phyloP scores from a whole-genome alignment of 2,888 invertebrate species.

The Aporophyla nigra region DNA sequence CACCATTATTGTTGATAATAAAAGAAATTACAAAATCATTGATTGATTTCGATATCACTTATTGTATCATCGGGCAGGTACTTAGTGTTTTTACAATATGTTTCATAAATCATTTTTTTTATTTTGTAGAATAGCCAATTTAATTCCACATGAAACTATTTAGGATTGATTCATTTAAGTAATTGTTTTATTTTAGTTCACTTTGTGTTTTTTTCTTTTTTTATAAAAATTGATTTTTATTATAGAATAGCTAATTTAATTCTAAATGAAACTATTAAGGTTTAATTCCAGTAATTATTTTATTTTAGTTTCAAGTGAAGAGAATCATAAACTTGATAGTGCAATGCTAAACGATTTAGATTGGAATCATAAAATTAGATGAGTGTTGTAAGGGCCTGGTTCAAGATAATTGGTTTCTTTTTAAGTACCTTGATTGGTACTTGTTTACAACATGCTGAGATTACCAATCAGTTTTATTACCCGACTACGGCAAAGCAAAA shows the following conservation, averaged over 20 bases:
- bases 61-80: background rate
- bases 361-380: constrained; percentile 36
- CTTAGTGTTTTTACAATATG: background rate
- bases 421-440: background rate
- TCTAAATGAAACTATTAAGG: background rate
- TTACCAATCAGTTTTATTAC: constrained; percentile 6
- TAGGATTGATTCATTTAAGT: background rate
- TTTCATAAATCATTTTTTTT: too few species aligned
- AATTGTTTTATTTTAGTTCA: too few species aligned
- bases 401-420: constrained; percentile 6
- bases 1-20: background rate
- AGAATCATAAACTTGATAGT: background rate
- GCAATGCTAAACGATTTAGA: constrained; percentile 14
- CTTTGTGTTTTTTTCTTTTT: too few species aligned
- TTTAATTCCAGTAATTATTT: background rate
- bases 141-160: background rate
- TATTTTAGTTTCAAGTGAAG: background rate
- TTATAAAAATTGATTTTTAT: too few species aligned
- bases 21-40: background rate
- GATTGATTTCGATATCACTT: background rate
- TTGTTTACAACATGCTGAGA: constrained; percentile 6
- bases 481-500: too few species aligned
- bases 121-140: too few species aligned
- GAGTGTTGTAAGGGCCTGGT: background rate
- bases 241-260: background rate